Percentiles rank a stretch among this genome's conserved stretches.
These are phyloP conservation scores for Psilopsiagon aurifrons DNA, from an alignment of 2,113 vertebrate species.

Conservation along the genomic window DNA sequence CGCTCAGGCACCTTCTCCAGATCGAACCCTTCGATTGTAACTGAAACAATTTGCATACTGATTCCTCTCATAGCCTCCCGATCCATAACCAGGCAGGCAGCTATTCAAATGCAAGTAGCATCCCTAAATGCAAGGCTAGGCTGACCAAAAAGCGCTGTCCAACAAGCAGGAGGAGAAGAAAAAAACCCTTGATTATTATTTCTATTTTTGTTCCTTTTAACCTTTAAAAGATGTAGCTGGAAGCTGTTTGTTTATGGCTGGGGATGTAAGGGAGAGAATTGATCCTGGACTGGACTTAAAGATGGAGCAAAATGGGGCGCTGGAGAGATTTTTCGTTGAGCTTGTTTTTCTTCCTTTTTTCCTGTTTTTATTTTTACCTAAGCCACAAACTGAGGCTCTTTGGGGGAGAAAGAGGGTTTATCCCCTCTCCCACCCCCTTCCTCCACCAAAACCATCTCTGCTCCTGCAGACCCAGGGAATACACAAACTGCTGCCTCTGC, in stretches of 20 bases:
- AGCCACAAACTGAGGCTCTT: conserved; percentile 43
- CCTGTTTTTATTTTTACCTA: conserved; percentile 58
- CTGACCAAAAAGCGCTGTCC: conserved; percentile 73
- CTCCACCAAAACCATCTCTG: conserved; percentile 10
- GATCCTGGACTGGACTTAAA: conserved; percentile 73
- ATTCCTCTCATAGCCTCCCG: conserved; percentile 92
- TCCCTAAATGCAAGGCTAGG: conserved; percentile 84
- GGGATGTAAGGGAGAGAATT: conserved; percentile 71
- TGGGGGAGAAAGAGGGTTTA: conserved; percentile 10
- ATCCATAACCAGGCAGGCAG: conserved; percentile 91
- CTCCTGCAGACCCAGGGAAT: conserved; percentile 39
- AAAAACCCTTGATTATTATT: conserved; percentile 59
- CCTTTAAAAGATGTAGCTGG: conserved; percentile 70
- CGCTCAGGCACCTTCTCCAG: conserved; percentile 82
- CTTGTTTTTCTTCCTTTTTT: background rate
- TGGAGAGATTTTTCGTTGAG: conserved; percentile 67
- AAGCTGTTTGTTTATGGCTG: conserved; percentile 76
- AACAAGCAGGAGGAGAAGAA: conserved; percentile 59
- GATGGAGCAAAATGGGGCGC: conserved; percentile 68
- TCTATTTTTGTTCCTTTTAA: conserved; percentile 64
- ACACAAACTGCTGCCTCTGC: conserved; percentile 42
- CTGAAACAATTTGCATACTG: conserved; percentile 99
- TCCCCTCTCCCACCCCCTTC: conserved; percentile 21
- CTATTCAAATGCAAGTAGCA: conserved; percentile 94
- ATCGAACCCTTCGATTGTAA: conserved; percentile 99